phyloP scores from a whole-genome alignment of 2,113 vertebrate species.

The Cervus canadensis region DNA sequence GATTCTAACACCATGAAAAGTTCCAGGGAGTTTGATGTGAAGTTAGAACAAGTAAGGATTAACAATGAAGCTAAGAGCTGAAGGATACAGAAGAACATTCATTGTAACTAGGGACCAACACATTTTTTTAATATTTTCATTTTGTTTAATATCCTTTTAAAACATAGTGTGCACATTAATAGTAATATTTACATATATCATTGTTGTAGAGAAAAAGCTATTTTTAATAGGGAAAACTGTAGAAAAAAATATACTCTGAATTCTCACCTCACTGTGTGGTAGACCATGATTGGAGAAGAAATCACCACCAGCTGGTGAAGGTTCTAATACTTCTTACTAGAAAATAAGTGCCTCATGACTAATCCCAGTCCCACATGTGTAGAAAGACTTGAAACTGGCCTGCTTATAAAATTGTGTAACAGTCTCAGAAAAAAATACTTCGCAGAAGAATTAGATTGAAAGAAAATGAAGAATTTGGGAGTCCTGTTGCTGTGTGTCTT shows the following conservation, averaged over 20 bases:
- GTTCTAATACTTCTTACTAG: not conserved
- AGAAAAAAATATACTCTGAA: not conserved
- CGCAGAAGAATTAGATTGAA: not conserved
- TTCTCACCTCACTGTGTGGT: not conserved
- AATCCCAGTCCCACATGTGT: not conserved
- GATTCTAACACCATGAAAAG: not conserved
- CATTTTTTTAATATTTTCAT: not conserved
- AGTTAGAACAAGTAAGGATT: not conserved
- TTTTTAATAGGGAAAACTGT: not conserved
- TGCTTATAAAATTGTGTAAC: not conserved
- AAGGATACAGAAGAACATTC: not conserved
- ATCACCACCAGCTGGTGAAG: not conserved
- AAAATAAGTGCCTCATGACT: not conserved
- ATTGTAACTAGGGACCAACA: not conserved
- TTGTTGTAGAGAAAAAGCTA: not conserved
- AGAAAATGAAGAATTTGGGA: not conserved
- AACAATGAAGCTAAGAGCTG: not conserved
- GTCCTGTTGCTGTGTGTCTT: not conserved
- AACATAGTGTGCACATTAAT: not conserved
- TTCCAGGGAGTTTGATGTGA: not conserved
- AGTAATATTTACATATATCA: not conserved
- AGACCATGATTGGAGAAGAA: not conserved
- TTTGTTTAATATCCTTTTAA: constrained; percentile 15
- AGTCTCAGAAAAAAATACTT: not conserved
- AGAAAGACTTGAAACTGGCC: not conserved